These are phyloP conservation scores for Drosophila cognata DNA, from an alignment of 2,888 invertebrate genomes.

Conservation along the genomic window DNA sequence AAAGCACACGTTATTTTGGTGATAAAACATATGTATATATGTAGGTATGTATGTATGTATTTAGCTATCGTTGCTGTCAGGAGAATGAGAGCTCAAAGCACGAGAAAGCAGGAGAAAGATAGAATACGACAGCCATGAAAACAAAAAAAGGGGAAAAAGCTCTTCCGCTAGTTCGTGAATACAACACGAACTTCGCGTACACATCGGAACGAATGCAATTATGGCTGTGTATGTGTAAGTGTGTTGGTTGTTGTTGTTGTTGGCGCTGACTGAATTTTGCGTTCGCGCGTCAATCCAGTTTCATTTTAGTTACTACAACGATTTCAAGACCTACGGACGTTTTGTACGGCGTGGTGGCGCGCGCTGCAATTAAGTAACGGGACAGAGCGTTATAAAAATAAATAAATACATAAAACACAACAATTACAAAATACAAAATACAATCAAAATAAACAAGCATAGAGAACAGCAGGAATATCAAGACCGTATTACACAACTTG, in stretches of 20 bases:
- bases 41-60: not conserved
- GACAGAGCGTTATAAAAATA: constrained; percentile 49
- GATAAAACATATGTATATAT: not conserved
- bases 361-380: constrained; percentile 75
- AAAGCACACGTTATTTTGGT: constrained; percentile 11
- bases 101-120: constrained; percentile 4
- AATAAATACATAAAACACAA: constrained; percentile 27
- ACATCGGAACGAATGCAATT: constrained; percentile 58
- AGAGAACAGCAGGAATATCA: constrained; percentile 35
- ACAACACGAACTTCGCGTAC: constrained; percentile 19
- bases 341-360: constrained; percentile 66
- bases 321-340: constrained; percentile 78
- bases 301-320: constrained; percentile 78
- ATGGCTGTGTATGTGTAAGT: constrained; percentile 31
- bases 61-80: not conserved
- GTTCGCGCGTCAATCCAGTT: constrained; percentile 73
- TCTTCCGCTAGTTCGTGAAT: constrained; percentile 35
- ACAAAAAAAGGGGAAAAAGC: constrained; percentile 16
- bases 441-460: constrained; percentile 33
- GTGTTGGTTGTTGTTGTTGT: constrained; percentile 57
- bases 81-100: constrained; percentile 6
- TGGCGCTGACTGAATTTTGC: constrained; percentile 46
- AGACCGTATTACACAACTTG: constrained; percentile 63
- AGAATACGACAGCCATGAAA: constrained; percentile 7
- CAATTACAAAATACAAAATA: constrained; percentile 21